Percentiles rank a stretch among this genome's conserved stretches.
phyloP scores from a whole-genome alignment of 2,888 invertebrate genomes.

The Leptopterna dolabrata region DNA sequence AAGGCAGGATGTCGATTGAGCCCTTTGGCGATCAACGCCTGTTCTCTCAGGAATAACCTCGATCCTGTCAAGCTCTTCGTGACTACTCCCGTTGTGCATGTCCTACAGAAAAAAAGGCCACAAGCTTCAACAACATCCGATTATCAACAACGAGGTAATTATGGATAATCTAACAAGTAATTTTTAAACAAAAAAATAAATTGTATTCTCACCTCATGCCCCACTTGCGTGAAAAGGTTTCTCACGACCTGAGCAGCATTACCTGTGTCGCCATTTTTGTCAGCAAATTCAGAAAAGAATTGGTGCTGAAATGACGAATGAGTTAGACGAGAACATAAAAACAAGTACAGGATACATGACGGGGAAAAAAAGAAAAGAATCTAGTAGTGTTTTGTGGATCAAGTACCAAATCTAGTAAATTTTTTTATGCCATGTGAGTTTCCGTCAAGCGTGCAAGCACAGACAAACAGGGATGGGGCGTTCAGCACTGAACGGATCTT shows the following conservation, averaged over 20 bases:
- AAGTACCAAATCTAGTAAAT: no score
- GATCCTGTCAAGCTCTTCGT: slow-evolving; percentile 65
- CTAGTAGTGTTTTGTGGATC: no score
- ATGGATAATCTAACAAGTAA: no score
- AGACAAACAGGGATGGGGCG: no score
- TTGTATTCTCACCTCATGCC: slow-evolving; percentile 61
- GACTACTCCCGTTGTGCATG: slow-evolving; percentile 64
- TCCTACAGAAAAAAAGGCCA: slow-evolving; percentile 49
- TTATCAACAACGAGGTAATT: no score
- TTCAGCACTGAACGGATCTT: no score
- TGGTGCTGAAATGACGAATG: slow-evolving; percentile 20
- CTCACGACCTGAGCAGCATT: slow-evolving; percentile 61
- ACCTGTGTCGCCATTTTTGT: slow-evolving; percentile 57
- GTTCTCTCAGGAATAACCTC: slow-evolving; percentile 52
- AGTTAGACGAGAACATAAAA: no score
- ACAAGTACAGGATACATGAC: not conserved
- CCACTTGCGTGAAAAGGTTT: slow-evolving; percentile 62
- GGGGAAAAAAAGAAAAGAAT: no score
- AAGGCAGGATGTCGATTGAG: slow-evolving; percentile 76
- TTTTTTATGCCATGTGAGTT: no score
- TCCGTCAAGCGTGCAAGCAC: no score
- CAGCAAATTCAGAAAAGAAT: slow-evolving; percentile 40
- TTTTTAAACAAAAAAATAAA: not conserved
- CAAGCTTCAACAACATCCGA: no score
- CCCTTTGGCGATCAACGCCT: slow-evolving; percentile 67